Conservation (phyloP, 2,888 invertebrate species). For the Chalcosyrphus nemorum region DNA sequence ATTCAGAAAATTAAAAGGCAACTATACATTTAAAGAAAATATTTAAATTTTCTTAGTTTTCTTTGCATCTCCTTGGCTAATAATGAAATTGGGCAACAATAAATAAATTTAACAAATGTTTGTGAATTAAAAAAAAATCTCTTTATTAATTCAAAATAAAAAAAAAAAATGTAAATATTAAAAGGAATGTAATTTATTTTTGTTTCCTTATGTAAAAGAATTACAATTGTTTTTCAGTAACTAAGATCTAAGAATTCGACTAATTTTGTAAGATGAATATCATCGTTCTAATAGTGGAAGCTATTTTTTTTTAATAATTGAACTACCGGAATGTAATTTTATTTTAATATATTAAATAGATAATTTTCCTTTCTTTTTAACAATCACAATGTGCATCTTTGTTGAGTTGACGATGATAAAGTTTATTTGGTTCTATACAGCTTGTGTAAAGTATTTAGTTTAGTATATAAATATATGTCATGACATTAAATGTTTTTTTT, state of each 20-base stretch:
- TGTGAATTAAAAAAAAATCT: neutral
- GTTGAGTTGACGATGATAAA: neutral
- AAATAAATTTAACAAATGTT: neutral
- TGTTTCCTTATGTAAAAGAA: neutral
- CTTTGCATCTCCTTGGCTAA: neutral
- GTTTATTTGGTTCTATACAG: neutral
- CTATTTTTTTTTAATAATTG: neutral
- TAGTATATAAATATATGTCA: neutral
- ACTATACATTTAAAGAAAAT: too few species aligned
- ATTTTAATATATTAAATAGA: neutral
- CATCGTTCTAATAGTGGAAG: neutral
- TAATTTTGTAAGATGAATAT: neutral
- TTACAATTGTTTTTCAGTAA: neutral
- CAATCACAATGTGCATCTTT: too few species aligned
- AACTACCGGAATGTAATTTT: neutral
- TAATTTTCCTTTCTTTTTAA: too few species aligned
- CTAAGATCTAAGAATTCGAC: neutral
- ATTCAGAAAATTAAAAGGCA: slow-evolving; percentile 24
- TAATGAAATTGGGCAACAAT: neutral
- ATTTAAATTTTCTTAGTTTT: slow-evolving; percentile 29
- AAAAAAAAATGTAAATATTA: slow-evolving; percentile 22
- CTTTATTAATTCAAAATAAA: neutral
- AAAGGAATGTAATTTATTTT: neutral
- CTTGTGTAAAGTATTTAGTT: neutral
- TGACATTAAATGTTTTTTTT: neutral